Evolutionary conservation across 2,797 vertebrate genomes (phyloP), one percentile per base, ranked within the genome.

Genomic region (Danio tinwini): DNA sequence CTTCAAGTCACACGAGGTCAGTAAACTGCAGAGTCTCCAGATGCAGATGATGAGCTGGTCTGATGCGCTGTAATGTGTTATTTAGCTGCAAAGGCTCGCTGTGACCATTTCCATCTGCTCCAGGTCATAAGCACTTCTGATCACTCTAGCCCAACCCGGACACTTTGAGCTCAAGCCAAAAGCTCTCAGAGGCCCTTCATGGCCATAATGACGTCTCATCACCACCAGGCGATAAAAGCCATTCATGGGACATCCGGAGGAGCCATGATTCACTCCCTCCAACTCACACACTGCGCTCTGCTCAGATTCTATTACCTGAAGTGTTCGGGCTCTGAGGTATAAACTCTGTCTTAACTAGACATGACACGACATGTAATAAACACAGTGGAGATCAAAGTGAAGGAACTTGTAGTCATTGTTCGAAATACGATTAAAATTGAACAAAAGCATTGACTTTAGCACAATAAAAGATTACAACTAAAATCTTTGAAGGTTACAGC

Each of bases 41-140:
- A 65, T 63, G 50, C 59, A 71, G 39, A 76, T 45, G 19, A 65
- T 56, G 73, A 80, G 76, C 84, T 81, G 83, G 42, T 29, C 19
- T 59, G n/a, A 65, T 74, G 74, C 58, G 29, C 17, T 76, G 61
- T 65, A 55, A 55, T 65, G 47, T 74, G 58, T 76, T 67, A 67
- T 42, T 42, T 42, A 61, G 21, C 11, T 21, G 55, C 44, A 45
- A 29, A 49, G 64, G 68, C 65, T 39, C 17, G 12, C 52, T 44
- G 58, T 65, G 76, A 53, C 50, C 56, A 12, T 21, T 50, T 16
- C 74, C 78, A 81, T 81, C 68, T 74, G 49, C 56, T 74, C 14
- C 68, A 47, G 71, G 69, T 64, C 53, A 40, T 13, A 59, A 76
- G 49, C 17, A 37, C 39, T 56, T 64, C 61, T 64, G 74, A 77